Evolutionary conservation across 2,113 vertebrate genomes (phyloP).

Genomic region (Leptobrachium ailaonicum): DNA sequence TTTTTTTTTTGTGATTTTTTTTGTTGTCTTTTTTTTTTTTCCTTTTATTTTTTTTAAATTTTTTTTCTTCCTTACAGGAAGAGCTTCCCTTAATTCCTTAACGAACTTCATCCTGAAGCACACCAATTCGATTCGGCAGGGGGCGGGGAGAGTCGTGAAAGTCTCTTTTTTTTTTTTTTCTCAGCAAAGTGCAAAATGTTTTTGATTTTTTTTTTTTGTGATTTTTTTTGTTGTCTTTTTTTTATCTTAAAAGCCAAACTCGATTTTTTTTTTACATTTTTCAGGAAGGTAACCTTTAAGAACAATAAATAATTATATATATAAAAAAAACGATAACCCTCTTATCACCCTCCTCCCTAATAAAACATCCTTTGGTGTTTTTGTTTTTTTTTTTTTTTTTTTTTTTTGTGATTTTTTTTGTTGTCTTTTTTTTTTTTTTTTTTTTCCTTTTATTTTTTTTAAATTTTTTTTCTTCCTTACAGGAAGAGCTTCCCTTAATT

Average conservation of each 20-base stretch:
- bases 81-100: conserved; percentile 21
- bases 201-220: conserved; percentile 55
- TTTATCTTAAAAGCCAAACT: conserved; percentile 50
- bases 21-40: too few species aligned
- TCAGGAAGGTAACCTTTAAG: conserved; percentile 32
- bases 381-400: too few species aligned
- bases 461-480: conserved; percentile 14
- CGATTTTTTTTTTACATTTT: conserved; percentile 48
- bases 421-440: too few species aligned
- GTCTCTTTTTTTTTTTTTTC: conserved; percentile 13
- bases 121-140: conserved; percentile 29
- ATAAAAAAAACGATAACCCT: conserved; percentile 37
- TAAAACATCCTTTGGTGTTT: conserved; percentile 36
- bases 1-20: too few species aligned
- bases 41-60: too few species aligned
- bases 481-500: conserved; percentile 36
- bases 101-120: conserved; percentile 30
- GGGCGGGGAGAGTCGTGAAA: conserved; percentile 31
- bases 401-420: too few species aligned
- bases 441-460: too few species aligned
- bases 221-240: conserved; percentile 51
- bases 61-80: conserved; percentile 47
- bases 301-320: conserved; percentile 20
- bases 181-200: conserved; percentile 49
- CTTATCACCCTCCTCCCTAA: conserved; percentile 52